These are phyloP conservation scores for Trichogramma dendrolimi DNA, from an alignment of 2,888 invertebrate genomes.

Conservation along the genomic window DNA sequence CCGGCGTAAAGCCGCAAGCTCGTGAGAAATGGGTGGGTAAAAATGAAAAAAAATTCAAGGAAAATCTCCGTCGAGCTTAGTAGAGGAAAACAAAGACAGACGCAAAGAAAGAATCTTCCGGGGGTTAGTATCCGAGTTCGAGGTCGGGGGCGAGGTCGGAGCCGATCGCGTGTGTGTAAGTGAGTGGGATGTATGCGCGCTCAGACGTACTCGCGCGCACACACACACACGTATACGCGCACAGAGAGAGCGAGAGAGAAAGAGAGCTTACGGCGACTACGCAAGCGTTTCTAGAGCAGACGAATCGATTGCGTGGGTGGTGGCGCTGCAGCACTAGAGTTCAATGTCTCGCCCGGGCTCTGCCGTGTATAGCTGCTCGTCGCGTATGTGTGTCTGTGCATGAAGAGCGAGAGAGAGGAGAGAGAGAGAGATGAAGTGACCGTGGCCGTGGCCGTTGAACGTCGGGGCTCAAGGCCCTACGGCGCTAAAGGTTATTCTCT, in stretches of 20 bases:
- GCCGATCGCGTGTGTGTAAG: slow-evolving; percentile 24
- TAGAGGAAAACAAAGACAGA: neutral
- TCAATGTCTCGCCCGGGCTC: slow-evolving; percentile 49
- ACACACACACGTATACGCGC: too few species aligned
- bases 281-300: slow-evolving; percentile 44
- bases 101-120: slow-evolving; percentile 20
- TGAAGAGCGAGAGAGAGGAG: too few species aligned
- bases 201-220: too few species aligned
- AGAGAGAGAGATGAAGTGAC: slow-evolving; percentile 36
- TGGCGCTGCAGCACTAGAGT: slow-evolving; percentile 37
- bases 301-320: slow-evolving; percentile 41
- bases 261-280: too few species aligned
- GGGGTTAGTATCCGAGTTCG: slow-evolving; percentile 25
- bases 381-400: slow-evolving; percentile 1
- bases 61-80: neutral
- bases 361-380: slow-evolving; percentile 31
- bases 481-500: slow-evolving; percentile 12
- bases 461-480: slow-evolving; percentile 9
- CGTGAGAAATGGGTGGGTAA: too few species aligned
- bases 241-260: too few species aligned
- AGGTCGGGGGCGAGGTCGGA: slow-evolving; percentile 24
- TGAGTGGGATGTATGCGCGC: slow-evolving; percentile 21
- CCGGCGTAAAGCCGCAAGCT: too few species aligned
- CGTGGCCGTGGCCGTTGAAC: slow-evolving; percentile 37
- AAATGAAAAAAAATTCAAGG: slow-evolving; percentile 20